Conservation (phyloP, 1,140 invertebrate species). For the Pteromalus puparum region DNA sequence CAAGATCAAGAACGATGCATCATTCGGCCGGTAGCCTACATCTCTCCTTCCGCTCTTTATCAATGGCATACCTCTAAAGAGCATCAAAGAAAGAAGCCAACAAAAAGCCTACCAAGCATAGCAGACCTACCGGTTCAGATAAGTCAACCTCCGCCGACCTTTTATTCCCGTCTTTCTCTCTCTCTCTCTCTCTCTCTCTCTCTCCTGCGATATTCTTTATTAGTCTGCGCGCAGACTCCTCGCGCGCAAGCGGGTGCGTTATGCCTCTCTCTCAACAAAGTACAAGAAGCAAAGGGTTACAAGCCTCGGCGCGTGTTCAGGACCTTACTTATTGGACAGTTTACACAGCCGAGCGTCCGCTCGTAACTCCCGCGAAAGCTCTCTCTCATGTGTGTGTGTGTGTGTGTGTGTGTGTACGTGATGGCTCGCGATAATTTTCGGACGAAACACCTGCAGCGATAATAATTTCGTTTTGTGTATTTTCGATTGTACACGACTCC, state of each 20-base stretch:
- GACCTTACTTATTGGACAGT: slow-evolving; percentile 73
- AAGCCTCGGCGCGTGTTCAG: slow-evolving; percentile 61
- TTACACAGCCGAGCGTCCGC: slow-evolving; percentile 67
- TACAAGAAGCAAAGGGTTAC: slow-evolving; percentile 66
- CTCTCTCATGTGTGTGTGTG: not conserved
- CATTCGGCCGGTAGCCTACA: not conserved
- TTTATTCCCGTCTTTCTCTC: no score
- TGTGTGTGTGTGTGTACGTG: not conserved
- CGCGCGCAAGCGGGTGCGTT: slow-evolving; percentile 53
- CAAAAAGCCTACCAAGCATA: slow-evolving; percentile 42
- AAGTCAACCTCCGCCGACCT: slow-evolving; percentile 65
- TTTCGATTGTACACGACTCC: slow-evolving; percentile 32
- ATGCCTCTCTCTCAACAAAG: slow-evolving; percentile 56
- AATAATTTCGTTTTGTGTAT: slow-evolving; percentile 48
- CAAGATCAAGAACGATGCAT: no score
- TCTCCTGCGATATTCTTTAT: slow-evolving; percentile 68
- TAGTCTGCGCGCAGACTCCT: slow-evolving; percentile 11
- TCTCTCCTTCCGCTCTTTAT: not conserved
- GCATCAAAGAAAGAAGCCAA: not conserved
- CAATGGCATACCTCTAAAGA: not conserved
- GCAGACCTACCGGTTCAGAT: slow-evolving; percentile 63
- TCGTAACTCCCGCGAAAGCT: slow-evolving; percentile 25
- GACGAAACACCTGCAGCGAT: slow-evolving; percentile 43
- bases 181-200: not conserved
- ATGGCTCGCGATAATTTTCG: slow-evolving; percentile 38